Evolutionary conservation across 2,797 vertebrate species (phyloP).

Genomic region (Lepilemur septentrionalis): DNA sequence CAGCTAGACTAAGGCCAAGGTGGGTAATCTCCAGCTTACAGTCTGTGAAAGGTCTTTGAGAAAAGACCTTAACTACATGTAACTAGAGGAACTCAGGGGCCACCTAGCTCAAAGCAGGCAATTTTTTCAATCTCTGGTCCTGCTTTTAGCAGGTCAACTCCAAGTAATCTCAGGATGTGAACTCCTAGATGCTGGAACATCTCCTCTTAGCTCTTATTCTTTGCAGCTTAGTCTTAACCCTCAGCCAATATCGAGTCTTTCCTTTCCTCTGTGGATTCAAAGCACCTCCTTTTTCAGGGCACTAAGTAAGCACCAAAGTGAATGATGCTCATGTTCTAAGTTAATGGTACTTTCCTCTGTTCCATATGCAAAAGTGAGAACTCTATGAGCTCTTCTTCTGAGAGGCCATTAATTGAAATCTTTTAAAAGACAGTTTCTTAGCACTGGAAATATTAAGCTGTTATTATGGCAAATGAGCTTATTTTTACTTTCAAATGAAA

Average conservation of each 20-base stretch:
- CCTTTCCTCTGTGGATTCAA: neutral
- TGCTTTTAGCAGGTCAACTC: neutral
- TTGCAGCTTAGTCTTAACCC: neutral
- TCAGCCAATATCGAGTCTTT: neutral
- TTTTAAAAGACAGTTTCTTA: slow-evolving; percentile 69
- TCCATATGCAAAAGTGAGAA: slow-evolving; percentile 31
- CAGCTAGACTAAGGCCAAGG: neutral
- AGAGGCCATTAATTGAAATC: slow-evolving; percentile 73
- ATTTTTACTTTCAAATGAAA: slow-evolving; percentile 83
- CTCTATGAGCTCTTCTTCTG: slow-evolving; percentile 50
- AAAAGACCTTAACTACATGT: neutral
- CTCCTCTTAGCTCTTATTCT: neutral
- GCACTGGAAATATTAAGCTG: slow-evolving; percentile 74
- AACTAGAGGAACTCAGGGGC: neutral
- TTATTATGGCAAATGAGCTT: slow-evolving; percentile 80
- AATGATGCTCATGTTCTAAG: neutral
- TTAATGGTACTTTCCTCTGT: slow-evolving; percentile 28
- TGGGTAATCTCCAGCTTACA: neutral
- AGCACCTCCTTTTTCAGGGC: neutral
- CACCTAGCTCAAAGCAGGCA: neutral
- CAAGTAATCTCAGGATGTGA: neutral
- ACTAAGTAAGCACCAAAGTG: neutral
- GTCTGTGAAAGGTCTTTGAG: neutral
- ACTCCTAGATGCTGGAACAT: neutral
- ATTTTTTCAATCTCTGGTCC: neutral